These are phyloP conservation scores for Cydia pomonella DNA, from an alignment of 1,140 invertebrate species.

Conservation along the genomic window DNA sequence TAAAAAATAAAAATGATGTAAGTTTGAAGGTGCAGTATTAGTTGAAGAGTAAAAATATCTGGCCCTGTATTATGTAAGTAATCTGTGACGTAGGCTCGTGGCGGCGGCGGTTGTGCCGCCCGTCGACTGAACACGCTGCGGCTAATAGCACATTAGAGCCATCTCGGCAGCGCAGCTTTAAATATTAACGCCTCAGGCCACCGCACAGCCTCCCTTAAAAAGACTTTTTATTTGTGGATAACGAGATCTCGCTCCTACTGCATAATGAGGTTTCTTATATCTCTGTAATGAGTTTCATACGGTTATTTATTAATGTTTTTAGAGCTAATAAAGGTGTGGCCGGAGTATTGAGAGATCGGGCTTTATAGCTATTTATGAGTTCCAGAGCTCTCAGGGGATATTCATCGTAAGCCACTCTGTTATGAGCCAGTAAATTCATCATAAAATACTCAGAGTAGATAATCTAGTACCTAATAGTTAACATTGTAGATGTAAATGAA, in stretches of 20 bases:
- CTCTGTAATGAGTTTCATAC: slow-evolving; percentile 56
- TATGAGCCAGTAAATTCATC: not conserved
- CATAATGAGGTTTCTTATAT: slow-evolving; percentile 62
- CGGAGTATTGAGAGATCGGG: slow-evolving; percentile 29
- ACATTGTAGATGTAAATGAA: too few relatives aligned
- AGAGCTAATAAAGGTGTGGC: slow-evolving; percentile 34
- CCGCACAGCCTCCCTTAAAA: slow-evolving; percentile 49
- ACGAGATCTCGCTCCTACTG: slow-evolving; percentile 53
- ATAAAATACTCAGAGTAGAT: not conserved
- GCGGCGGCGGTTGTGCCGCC: slow-evolving; percentile 35
- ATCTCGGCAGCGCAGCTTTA: slow-evolving; percentile 56
- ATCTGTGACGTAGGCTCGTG: not conserved
- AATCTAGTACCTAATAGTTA: not conserved
- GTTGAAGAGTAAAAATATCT: not conserved
- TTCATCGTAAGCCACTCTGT: slow-evolving; percentile 9
- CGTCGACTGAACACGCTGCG: slow-evolving; percentile 47
- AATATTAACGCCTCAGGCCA: slow-evolving; percentile 57
- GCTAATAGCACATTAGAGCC: slow-evolving; percentile 65
- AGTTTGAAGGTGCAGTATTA: not conserved
- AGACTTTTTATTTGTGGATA: slow-evolving; percentile 64
- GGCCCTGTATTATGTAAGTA: not conserved
- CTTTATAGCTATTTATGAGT: slow-evolving; percentile 37
- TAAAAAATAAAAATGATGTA: not conserved
- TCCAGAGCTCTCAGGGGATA: not conserved
- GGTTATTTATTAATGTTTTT: slow-evolving; percentile 47